phyloP scores from a whole-genome alignment of 2,797 vertebrate species.

The Helarctos malayanus region DNA sequence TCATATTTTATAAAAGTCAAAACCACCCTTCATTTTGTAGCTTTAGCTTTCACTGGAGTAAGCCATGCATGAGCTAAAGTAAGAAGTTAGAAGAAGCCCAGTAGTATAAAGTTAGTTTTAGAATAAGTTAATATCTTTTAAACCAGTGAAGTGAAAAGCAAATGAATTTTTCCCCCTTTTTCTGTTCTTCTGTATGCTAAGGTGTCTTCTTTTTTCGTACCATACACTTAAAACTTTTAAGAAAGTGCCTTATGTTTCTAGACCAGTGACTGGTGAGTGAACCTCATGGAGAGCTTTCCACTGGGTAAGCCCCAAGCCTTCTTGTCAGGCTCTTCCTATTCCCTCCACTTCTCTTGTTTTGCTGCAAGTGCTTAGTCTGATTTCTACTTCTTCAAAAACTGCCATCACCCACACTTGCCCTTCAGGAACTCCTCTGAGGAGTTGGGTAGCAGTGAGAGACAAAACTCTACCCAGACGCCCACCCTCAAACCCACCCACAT shows the following conservation, averaged over 20 bases:
- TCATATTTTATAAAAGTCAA: neutral
- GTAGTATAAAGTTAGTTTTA: neutral
- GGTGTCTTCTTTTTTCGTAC: neutral
- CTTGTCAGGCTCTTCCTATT: neutral
- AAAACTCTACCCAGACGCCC: neutral
- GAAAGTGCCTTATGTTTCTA: neutral
- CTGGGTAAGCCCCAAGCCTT: neutral
- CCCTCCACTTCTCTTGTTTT: neutral
- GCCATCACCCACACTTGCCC: neutral
- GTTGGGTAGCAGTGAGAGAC: neutral
- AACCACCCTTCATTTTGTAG: neutral
- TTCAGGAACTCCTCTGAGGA: neutral
- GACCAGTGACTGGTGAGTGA: neutral
- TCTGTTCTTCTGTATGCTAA: neutral
- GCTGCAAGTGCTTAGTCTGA: neutral
- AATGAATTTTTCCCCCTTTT: neutral
- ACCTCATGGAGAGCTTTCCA: neutral
- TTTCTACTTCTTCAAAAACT: neutral
- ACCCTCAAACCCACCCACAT: neutral
- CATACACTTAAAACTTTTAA: neutral
- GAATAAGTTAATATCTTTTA: conserved; percentile 2
- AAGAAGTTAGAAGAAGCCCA: neutral
- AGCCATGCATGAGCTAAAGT: neutral
- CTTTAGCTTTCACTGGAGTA: neutral
- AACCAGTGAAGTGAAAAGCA: neutral